These are phyloP conservation scores for Rhopalosiphum nymphaeae DNA, from an alignment of 2,888 invertebrate genomes.

Conservation along the genomic window DNA sequence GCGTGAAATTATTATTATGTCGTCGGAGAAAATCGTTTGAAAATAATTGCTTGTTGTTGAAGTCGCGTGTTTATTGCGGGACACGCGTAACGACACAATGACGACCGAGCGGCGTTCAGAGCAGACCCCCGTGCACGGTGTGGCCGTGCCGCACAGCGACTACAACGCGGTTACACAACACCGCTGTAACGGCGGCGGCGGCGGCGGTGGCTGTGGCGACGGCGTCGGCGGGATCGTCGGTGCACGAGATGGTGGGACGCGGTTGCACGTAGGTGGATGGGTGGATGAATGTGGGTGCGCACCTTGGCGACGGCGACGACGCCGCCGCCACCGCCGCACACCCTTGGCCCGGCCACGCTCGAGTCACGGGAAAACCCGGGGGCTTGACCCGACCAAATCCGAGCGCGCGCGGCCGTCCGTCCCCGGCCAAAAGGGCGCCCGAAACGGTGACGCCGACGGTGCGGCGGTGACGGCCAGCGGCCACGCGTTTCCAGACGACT, in stretches of 20 bases:
- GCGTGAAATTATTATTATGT: neutral
- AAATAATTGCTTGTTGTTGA: neutral
- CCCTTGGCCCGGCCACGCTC: conserved; percentile 9
- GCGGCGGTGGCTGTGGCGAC: conserved; percentile 20
- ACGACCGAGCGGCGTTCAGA: neutral
- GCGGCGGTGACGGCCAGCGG: conserved; percentile 7
- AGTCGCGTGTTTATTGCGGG: neutral
- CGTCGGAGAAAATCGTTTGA: neutral
- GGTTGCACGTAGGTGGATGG: neutral
- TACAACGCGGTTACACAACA: conserved; percentile 55
- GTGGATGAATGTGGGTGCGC: neutral
- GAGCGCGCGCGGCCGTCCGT: conserved; percentile 41
- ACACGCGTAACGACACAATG: conserved; percentile 7
- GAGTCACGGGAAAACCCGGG: conserved; percentile 67
- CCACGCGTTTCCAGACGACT: neutral
- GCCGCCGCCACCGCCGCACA: neutral
- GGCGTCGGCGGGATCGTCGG: conserved; percentile 8
- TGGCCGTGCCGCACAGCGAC: conserved; percentile 63
- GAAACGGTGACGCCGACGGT: conserved; percentile 7
- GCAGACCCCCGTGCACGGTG: conserved; percentile 41
- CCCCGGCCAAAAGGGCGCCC: conserved; percentile 55
- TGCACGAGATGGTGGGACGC: neutral
- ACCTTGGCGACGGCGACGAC: conserved; percentile 29
- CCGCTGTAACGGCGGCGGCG: conserved; percentile 14
- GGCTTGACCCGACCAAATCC: conserved; percentile 57